Conservation (phyloP, 2,888 invertebrate species). For the Dendrolimus houi region DNA sequence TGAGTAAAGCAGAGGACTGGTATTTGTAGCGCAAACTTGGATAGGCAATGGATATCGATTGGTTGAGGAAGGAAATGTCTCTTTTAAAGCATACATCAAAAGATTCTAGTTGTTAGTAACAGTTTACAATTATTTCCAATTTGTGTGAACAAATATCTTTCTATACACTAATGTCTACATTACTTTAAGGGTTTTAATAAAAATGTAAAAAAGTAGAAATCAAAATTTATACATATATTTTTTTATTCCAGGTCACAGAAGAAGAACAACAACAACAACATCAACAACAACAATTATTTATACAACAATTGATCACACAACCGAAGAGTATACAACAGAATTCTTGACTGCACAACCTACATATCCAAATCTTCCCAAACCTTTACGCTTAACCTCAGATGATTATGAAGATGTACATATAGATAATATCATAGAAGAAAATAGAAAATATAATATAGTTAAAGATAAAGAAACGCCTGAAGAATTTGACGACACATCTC, state of each 20-base stretch:
- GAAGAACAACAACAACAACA: constrained; percentile 63
- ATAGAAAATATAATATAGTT: constrained; percentile 42
- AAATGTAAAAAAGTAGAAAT: no score
- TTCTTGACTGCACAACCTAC: constrained; percentile 30
- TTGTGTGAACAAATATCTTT: no score
- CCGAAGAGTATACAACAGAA: constrained; percentile 42
- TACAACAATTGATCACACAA: constrained; percentile 36
- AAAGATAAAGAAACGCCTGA: constrained; percentile 46
- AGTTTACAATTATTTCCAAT: no score
- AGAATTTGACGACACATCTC: constrained; percentile 45
- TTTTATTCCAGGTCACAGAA: constrained; percentile 53
- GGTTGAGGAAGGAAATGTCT: no score
- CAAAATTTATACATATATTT: neutral
- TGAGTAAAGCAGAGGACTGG: no score
- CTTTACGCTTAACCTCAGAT: constrained; percentile 49
- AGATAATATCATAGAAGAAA: constrained; percentile 51
- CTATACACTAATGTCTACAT: no score
- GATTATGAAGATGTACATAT: constrained; percentile 52
- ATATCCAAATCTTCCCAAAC: constrained; percentile 56
- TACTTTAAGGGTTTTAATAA: no score
- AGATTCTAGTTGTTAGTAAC: no score
- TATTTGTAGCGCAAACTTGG: no score
- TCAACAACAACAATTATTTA: constrained; percentile 43
- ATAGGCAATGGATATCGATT: no score
- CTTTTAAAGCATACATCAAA: no score